Percentiles rank a stretch among this genome's conserved stretches.
Evolutionary conservation across 1,140 invertebrate genomes (phyloP).

Genomic region (Caenorhabditis latens): DNA sequence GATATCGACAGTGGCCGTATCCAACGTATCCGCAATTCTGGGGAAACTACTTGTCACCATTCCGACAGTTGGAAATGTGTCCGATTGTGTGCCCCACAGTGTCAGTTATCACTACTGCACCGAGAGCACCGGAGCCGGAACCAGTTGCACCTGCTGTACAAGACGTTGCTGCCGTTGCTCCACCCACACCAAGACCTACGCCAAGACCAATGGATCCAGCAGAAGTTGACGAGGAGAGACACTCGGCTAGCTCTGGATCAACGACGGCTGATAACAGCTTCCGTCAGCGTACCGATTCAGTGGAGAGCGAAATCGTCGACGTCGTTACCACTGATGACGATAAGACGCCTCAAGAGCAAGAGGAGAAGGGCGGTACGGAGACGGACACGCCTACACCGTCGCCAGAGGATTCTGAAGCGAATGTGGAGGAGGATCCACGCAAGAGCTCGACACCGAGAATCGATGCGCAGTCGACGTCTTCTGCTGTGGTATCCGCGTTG

Average conservation of each 20-base stretch:
- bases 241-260: slow-evolving; percentile 21
- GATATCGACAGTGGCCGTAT: too few relatives aligned
- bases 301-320: background rate
- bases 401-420: background rate
- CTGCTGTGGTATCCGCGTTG: background rate
- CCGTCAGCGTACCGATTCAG: background rate
- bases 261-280: background rate
- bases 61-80: too few relatives aligned
- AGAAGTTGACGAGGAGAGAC: slow-evolving; percentile 7
- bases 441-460: background rate
- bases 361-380: too few relatives aligned
- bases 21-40: too few relatives aligned
- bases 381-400: too few relatives aligned
- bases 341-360: too few relatives aligned
- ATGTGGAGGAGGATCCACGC: background rate
- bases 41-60: too few relatives aligned
- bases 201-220: background rate
- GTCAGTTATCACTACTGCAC: too few relatives aligned
- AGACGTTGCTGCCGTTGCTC: background rate
- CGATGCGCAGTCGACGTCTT: background rate
- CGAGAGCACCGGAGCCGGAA: too few relatives aligned
- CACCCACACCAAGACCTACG: background rate
- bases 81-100: too few relatives aligned
- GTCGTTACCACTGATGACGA: too few relatives aligned
- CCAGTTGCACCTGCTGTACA: too few relatives aligned